These are phyloP conservation scores for Drosophila repleta DNA, from an alignment of 1,140 invertebrate species.

Conservation along the genomic window DNA sequence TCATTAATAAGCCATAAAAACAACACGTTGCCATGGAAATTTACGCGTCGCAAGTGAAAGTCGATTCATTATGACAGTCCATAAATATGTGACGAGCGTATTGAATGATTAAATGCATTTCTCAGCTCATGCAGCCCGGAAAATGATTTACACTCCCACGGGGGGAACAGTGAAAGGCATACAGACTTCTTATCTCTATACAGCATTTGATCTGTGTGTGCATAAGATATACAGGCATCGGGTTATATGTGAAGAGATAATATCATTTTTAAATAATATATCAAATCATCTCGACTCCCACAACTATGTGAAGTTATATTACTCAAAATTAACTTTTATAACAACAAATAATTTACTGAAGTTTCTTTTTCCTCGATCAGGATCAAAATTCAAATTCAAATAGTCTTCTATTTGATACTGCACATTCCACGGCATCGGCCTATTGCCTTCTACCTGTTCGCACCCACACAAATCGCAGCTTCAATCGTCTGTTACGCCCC, in stretches of 20 bases:
- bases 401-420: too few species aligned
- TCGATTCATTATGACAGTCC: constrained; percentile 37
- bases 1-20: constrained; percentile 79
- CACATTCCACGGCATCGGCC: neutral
- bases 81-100: constrained; percentile 16
- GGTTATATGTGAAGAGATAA: too few species aligned
- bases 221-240: too few species aligned
- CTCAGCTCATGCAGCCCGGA: neutral
- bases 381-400: too few species aligned
- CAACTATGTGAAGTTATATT: too few species aligned
- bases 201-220: too few species aligned
- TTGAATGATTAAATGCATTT: constrained; percentile 7
- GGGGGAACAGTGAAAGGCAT: too few species aligned
- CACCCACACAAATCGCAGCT: neutral
- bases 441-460: neutral
- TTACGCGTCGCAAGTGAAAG: constrained; percentile 66
- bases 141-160: neutral
- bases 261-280: neutral
- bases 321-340: too few species aligned
- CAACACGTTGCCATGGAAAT: constrained; percentile 56
- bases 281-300: neutral
- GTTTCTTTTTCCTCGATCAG: too few species aligned
- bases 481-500: neutral
- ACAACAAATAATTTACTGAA: too few species aligned
- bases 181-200: too few species aligned